Conservation (phyloP, 2,888 invertebrate species). For the Trissoscelio sp. region DNA sequence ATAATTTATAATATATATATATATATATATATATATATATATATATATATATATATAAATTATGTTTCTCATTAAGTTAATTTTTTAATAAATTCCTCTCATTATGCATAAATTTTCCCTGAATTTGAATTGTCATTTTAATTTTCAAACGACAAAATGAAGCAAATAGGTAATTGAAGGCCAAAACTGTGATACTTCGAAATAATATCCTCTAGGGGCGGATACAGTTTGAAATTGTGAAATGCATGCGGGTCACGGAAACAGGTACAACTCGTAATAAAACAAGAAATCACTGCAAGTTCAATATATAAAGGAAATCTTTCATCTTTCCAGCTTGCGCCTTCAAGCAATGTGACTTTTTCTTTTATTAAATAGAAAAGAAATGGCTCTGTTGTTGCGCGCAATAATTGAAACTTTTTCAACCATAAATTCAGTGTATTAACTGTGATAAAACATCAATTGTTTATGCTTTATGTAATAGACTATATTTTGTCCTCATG, state of each 20-base stretch:
- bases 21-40: too few species aligned
- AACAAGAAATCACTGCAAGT: constrained; percentile 60
- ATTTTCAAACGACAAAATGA: too few species aligned
- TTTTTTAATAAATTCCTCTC: too few species aligned
- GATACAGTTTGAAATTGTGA: constrained; percentile 43
- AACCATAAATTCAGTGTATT: constrained; percentile 28
- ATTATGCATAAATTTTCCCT: too few species aligned
- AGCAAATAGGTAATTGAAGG: constrained; percentile 39
- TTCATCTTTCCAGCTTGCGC: constrained; percentile 50
- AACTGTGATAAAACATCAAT: constrained; percentile 28
- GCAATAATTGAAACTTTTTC: constrained; percentile 56
- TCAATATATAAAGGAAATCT: constrained; percentile 65
- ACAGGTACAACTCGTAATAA: constrained; percentile 56
- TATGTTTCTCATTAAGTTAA: too few species aligned
- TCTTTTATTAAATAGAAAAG: constrained; percentile 46
- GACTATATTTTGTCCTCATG: constrained; percentile 1
- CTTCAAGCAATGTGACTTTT: constrained; percentile 38
- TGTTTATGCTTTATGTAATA: not conserved
- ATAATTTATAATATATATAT: too few species aligned
- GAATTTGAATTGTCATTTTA: too few species aligned
- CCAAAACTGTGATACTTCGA: constrained; percentile 45
- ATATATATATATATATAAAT: too few species aligned
- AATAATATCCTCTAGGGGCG: constrained; percentile 31
- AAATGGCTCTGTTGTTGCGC: constrained; percentile 13
- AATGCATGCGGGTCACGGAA: constrained; percentile 60